phyloP scores from a whole-genome alignment of 2,113 vertebrate species.

The Pangasianodon gigas region DNA sequence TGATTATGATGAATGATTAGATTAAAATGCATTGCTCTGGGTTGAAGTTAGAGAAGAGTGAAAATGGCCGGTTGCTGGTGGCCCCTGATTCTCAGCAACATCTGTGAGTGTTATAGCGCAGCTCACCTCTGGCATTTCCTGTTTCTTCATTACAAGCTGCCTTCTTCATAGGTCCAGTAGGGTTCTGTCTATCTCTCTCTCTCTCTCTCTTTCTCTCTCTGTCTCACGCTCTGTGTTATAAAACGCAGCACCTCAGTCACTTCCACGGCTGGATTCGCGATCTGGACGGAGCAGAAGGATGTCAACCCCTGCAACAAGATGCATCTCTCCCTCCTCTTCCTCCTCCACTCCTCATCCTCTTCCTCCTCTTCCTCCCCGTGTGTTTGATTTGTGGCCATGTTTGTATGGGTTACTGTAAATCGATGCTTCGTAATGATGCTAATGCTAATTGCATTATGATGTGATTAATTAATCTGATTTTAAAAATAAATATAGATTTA shows the following conservation, averaged over 20 bases:
- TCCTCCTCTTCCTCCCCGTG: constrained; percentile 20
- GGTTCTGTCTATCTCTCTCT: not conserved
- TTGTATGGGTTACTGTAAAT: constrained; percentile 59
- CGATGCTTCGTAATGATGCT: constrained; percentile 59
- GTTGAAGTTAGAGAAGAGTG: constrained; percentile 18
- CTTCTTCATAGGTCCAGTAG: constrained; percentile 37
- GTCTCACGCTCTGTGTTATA: not conserved
- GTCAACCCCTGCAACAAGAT: constrained; percentile 32
- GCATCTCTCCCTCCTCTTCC: constrained; percentile 7
- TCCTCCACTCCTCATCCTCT: not conserved
- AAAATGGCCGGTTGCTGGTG: constrained; percentile 20
- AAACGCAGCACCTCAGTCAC: constrained; percentile 24
- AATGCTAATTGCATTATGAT: constrained; percentile 62
- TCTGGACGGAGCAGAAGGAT: constrained; percentile 14
- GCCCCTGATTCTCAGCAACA: not conserved
- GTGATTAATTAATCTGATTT: constrained; percentile 61
- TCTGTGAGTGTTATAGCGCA: constrained; percentile 47
- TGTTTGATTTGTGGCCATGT: constrained; percentile 55
- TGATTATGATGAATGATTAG: constrained; percentile 52
- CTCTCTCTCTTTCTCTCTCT: not conserved
- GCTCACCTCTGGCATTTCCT: constrained; percentile 54
- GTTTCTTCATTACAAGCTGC: constrained; percentile 49
- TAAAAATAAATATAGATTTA: constrained; percentile 63
- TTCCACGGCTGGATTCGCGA: constrained; percentile 5
- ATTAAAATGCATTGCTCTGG: constrained; percentile 38